Base-by-base conservation (phyloP, 1,140 invertebrate species). In the Camponotus vicinus region DNA sequence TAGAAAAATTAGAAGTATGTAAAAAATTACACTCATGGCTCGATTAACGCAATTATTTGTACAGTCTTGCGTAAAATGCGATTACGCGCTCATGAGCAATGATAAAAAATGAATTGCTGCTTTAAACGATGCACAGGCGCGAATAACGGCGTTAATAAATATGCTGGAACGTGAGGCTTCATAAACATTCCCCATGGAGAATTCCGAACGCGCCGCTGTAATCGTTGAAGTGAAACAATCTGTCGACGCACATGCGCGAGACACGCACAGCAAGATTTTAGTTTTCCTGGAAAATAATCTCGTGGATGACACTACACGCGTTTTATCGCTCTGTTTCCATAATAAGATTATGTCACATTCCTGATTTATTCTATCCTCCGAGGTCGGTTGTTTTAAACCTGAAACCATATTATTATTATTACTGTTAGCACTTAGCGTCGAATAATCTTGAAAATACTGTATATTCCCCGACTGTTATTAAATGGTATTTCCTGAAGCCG, bases 191-290 rank as follows among this genome's bases (percentile, higher is more conserved):
- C 59, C 49, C 82, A 45, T 37, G 37, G 67, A 70, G 80, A 52
- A 88, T 88, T 89, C 32, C 37, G 45, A 61, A 49, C 42, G 73
- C 87, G 79, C 49, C 27, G 67, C 63, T 3, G 79, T 80, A 88
- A 86, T 88, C 75, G 69, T 88, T 86, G 88, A 80, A 70, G 80
- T 55, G 42, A 89, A 88, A 88, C 84, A 63, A 89, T 89, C 82
- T 69, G 59, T 49, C 42, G 80, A 73, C 61, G 55, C 55, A 69
- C 42, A 71, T n/a, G 70, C 63, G 71, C 57, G 70, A 27, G 27
- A 70, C 49, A n/a, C 37, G 57, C 27, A 37, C 21, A 27, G 32
- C 57, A 52, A 84, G 66, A 88, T 88, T 88, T 63, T 84, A 82
- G 73, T 21, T 42, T 32, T 66, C 32, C 52, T 21, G 57, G 61